phyloP scores from a whole-genome alignment of 2,888 invertebrate species.

The Sepioteuthis lessoniana region DNA sequence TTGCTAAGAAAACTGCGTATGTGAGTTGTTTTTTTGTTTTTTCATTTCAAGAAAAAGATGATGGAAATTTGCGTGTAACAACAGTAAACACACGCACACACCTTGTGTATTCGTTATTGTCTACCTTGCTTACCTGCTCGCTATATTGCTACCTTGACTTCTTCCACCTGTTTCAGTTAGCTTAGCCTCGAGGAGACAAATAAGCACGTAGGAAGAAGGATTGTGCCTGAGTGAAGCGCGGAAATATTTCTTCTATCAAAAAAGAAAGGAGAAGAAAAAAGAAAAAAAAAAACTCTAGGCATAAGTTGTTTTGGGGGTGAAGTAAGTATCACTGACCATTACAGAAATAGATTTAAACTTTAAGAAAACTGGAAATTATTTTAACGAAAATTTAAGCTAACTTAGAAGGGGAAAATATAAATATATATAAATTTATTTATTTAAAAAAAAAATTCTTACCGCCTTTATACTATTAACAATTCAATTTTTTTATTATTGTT shows the following conservation, averaged over 20 bases:
- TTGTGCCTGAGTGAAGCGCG: background rate
- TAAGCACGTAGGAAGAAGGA: background rate
- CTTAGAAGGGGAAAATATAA: too few relatives aligned
- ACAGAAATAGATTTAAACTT: too few relatives aligned
- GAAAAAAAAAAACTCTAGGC: background rate
- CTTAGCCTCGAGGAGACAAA: background rate
- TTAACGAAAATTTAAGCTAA: too few relatives aligned
- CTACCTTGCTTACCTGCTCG: background rate
- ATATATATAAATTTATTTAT: too few relatives aligned
- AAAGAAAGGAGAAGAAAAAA: background rate
- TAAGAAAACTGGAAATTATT: too few relatives aligned
- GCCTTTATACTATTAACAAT: background rate
- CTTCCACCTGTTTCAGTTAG: background rate
- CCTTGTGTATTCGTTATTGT: background rate
- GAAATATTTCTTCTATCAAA: background rate
- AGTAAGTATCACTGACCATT: too few relatives aligned
- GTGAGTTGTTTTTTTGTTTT: too few relatives aligned
- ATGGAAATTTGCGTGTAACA: background rate
- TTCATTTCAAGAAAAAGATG: too few relatives aligned
- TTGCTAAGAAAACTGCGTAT: too few relatives aligned
- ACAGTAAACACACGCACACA: background rate
- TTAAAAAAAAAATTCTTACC: background rate
- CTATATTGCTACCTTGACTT: background rate
- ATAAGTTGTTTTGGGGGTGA: too few relatives aligned
- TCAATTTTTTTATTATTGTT: background rate